Percentiles rank a stretch among this genome's conserved stretches.
phyloP scores from a whole-genome alignment of 1,140 invertebrate genomes.

The Doryteuthis pealeii region DNA sequence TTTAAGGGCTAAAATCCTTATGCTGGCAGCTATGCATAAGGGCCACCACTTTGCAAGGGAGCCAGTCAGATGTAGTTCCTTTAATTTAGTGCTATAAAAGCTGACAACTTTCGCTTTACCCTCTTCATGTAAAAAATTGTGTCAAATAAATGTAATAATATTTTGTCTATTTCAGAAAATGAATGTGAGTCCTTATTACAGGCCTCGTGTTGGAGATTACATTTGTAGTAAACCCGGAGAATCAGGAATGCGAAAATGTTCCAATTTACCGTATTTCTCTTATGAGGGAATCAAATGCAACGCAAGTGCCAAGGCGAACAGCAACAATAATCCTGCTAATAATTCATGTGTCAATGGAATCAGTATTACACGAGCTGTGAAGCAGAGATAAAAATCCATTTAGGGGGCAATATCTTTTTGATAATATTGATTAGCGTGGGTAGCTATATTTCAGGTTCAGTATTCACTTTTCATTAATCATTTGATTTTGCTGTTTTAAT shows the following conservation, averaged over 20 bases:
- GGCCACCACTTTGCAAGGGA: too few relatives aligned
- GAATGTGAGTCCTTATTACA: constrained; percentile 37
- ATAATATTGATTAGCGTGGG: constrained; percentile 99
- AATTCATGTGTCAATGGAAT: constrained; percentile 94
- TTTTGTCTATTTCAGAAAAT: constrained; percentile 60
- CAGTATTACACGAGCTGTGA: constrained; percentile 96
- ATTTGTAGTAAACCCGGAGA: constrained; percentile 93
- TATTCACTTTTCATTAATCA: constrained; percentile 30
- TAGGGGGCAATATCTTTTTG: constrained; percentile 98
- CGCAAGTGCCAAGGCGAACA: constrained; percentile 38
- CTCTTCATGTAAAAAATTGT: too few relatives aligned
- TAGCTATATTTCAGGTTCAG: constrained; percentile 99
- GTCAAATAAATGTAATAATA: too few relatives aligned
- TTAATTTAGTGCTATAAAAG: too few relatives aligned
- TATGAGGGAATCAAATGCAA: constrained; percentile 72
- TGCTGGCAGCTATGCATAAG: too few relatives aligned
- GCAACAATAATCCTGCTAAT: constrained; percentile 54
- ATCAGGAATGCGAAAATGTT: constrained; percentile 92
- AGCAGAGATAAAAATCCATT: constrained; percentile 93
- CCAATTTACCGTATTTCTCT: constrained; percentile 79
- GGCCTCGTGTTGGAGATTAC: constrained; percentile 80
- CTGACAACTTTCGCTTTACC: too few relatives aligned
- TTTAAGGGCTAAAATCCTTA: too few relatives aligned
- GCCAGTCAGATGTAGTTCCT: too few relatives aligned
- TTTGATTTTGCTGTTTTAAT: background rate